Evolutionary conservation across 2,113 vertebrate species (phyloP), one percentile per base, ranked within the genome.

Genomic region (Crotalus helleri): DNA sequence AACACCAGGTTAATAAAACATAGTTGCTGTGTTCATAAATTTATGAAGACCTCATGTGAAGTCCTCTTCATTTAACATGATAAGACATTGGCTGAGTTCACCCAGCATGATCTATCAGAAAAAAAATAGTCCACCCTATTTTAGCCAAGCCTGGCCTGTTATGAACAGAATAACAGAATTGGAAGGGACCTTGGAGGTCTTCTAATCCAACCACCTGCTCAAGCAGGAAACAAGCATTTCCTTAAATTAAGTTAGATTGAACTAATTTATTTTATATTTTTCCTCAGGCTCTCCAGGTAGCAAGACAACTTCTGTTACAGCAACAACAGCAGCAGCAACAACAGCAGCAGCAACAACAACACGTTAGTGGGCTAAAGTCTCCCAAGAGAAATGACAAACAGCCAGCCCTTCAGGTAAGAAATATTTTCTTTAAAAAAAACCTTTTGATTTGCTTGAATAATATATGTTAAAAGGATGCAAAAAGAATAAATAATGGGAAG

Each of bases 341-440:
- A 0, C 96, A 97, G 0, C 96, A 97, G 0, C 96, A 97, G 0
- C 96, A 99, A 53, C 99, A 99, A 85, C 98, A 98, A 61, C 98
- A 98, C 97, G 98, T 98, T 94, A 97, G 97, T 93, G 98, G 98
- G 93, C 96, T 98, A 96, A 99, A 99, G 97, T 99, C 98, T 95
- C 98, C 98, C 24, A 99, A 99, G 98, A 98, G 97, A 98, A 99
- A 97, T 97, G 99, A 99, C 96, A 99, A 99, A 94, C 98, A 98
- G 95, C 98, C 98, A 95, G 97, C 97, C 94, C 98, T 98, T 92
- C 99, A 99, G 99, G 99, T 99, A 98, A 95, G 92, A 55, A 49
- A 19, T 87, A 13, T 58, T 46, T 58, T 26, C 44, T 55, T 57
- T 23, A 3, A 55, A 33, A 69, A 29, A n/a, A 15, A 33, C 49